Evolutionary conservation across 2,797 vertebrate genomes (phyloP).

Genomic region (Lacerta viridis): DNA sequence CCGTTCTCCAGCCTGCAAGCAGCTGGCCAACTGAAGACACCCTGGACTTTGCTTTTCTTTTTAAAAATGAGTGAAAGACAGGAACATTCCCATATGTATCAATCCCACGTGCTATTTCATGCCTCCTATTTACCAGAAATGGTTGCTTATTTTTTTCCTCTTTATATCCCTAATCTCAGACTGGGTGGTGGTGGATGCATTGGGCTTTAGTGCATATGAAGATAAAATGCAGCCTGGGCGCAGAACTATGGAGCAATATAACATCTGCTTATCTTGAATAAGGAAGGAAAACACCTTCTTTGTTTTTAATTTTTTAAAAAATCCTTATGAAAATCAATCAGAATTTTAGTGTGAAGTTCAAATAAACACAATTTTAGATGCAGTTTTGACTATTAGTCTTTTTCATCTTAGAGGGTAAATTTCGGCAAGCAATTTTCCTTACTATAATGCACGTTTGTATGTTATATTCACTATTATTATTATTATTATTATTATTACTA

Average conservation of each 20-base stretch:
- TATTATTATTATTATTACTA: too few species aligned
- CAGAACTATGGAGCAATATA: not conserved
- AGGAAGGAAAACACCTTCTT: not conserved
- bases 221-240: too few species aligned
- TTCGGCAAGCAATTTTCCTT: too few species aligned
- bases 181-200: not conserved
- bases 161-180: not conserved
- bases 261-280: not conserved
- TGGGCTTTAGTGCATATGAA: not conserved
- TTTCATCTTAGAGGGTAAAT: too few species aligned
- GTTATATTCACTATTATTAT: too few species aligned
- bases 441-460: too few species aligned
- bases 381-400: too few species aligned
- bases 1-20: slow-evolving; percentile 34
- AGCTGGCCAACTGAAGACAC: slow-evolving; percentile 45
- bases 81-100: slow-evolving; percentile 2
- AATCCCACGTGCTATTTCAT: not conserved
- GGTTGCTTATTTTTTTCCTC: not conserved
- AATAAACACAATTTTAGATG: too few species aligned
- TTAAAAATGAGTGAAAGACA: not conserved
- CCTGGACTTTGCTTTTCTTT: slow-evolving; percentile 43
- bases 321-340: too few species aligned
- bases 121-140: not conserved
- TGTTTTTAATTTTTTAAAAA: not conserved
- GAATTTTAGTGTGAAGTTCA: too few species aligned